These are phyloP conservation scores for Epizoanthus rinbou DNA, from an alignment of 92 coral and sea anemone genomes.

Conservation along the genomic window DNA sequence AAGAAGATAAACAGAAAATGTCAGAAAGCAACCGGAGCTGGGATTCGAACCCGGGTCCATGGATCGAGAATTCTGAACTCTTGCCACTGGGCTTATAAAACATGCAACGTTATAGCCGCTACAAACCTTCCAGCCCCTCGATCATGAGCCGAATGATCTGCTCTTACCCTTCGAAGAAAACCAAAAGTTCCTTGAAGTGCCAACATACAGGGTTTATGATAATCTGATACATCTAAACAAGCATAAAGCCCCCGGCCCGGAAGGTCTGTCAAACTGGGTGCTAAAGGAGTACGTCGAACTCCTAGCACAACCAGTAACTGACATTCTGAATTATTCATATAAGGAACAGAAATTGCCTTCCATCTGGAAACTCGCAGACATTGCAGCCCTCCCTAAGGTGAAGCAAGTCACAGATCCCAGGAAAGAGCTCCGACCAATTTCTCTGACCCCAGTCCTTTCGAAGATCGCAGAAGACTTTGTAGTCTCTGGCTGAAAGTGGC, in stretches of 20 bases:
- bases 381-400: constrained; percentile 28
- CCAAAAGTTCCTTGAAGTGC: constrained; percentile 18
- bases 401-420: constrained; percentile 28
- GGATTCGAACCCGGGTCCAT: too few species aligned
- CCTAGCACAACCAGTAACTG: constrained; percentile 33
- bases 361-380: constrained; percentile 25
- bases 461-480: constrained; percentile 29
- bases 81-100: too few species aligned
- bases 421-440: constrained; percentile 30
- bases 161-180: constrained; percentile 31
- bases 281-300: constrained; percentile 31
- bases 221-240: constrained; percentile 31
- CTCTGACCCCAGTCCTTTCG: too few species aligned
- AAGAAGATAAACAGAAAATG: too few species aligned
- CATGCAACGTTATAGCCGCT: neutral
- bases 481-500: constrained; percentile 23
- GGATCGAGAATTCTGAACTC: too few species aligned
- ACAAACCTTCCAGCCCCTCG: constrained; percentile 21
- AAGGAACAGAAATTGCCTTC: too few species aligned
- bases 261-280: too few species aligned
- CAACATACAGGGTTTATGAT: constrained; percentile 3
- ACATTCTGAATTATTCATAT: constrained; percentile 9
- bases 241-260: neutral
- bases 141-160: neutral
- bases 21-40: too few species aligned